A percentile compares a stretch with the other conserved stretches of the same genome.
phyloP scores from a whole-genome alignment of 2,797 vertebrate genomes.

The Salmo trutta region DNA sequence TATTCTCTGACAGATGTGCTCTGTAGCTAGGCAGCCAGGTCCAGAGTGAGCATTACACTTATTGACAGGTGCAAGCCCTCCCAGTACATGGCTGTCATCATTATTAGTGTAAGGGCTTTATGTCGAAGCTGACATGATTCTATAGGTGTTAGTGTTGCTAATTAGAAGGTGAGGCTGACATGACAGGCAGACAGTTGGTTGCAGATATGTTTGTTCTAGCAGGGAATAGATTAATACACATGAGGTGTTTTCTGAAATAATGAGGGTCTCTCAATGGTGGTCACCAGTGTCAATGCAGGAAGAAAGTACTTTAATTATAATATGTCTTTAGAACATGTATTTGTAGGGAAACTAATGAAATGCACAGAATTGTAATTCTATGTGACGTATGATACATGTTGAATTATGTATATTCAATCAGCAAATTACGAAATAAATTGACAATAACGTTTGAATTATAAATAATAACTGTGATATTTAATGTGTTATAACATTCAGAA shows the following conservation, averaged over 20 bases:
- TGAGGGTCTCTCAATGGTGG: background rate
- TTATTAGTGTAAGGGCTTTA: constrained; percentile 47
- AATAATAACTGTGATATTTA: no score
- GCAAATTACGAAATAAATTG: no score
- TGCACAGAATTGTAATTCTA: background rate
- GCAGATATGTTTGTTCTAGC: background rate
- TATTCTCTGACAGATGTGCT: constrained; percentile 53
- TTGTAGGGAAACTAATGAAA: background rate
- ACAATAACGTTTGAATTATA: no score
- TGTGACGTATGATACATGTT: background rate
- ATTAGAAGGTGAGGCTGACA: constrained; percentile 57
- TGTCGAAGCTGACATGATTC: constrained; percentile 41
- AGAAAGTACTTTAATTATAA: background rate
- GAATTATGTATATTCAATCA: no score
- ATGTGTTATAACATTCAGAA: no score
- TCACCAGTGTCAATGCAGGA: background rate
- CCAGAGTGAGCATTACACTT: constrained; percentile 52
- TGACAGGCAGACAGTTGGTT: constrained; percentile 3
- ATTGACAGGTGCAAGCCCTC: constrained; percentile 57
- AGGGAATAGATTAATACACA: background rate
- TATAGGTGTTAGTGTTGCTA: constrained; percentile 48
- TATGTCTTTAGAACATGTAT: background rate
- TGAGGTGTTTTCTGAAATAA: constrained; percentile 4
- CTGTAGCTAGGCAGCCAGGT: constrained; percentile 36
- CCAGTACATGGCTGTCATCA: constrained; percentile 40